phyloP scores from a whole-genome alignment of 2,888 invertebrate genomes.

The Proisotoma minuta region DNA sequence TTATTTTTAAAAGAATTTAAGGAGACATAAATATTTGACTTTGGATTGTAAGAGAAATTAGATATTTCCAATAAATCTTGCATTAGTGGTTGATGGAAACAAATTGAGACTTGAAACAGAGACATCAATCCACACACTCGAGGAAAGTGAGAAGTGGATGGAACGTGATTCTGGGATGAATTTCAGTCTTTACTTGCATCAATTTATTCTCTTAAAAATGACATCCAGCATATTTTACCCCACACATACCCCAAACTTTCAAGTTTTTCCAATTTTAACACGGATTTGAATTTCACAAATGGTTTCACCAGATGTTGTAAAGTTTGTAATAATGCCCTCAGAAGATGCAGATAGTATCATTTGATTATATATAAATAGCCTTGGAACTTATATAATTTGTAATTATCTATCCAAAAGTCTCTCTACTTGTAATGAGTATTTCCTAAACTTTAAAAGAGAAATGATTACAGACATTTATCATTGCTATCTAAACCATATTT shows the following conservation, averaged over 20 bases:
- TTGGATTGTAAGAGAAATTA: constrained; percentile 5
- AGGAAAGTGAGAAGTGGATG: constrained; percentile 16
- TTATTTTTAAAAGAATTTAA: no score
- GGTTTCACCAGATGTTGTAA: no score
- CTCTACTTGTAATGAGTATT: no score
- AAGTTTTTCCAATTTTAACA: not conserved
- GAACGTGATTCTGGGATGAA: constrained; percentile 30
- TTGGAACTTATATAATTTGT: no score
- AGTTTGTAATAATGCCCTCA: no score
- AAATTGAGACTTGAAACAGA: constrained; percentile 9
- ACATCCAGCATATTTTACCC: constrained; percentile 20
- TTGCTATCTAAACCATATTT: no score
- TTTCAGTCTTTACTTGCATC: constrained; percentile 24
- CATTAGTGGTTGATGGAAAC: constrained; percentile 3
- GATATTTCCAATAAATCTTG: constrained; percentile 11
- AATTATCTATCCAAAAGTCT: no score
- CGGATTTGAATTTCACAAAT: not conserved
- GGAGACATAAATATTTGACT: no score
- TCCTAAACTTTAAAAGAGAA: no score
- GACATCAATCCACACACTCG: constrained; percentile 9
- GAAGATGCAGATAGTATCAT: no score
- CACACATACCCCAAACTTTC: not conserved
- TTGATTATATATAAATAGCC: no score
- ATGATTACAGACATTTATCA: no score
- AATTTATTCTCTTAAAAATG: constrained; percentile 24